phyloP scores from a whole-genome alignment of 1,140 invertebrate species.

The Neotoxoptera formosana region DNA sequence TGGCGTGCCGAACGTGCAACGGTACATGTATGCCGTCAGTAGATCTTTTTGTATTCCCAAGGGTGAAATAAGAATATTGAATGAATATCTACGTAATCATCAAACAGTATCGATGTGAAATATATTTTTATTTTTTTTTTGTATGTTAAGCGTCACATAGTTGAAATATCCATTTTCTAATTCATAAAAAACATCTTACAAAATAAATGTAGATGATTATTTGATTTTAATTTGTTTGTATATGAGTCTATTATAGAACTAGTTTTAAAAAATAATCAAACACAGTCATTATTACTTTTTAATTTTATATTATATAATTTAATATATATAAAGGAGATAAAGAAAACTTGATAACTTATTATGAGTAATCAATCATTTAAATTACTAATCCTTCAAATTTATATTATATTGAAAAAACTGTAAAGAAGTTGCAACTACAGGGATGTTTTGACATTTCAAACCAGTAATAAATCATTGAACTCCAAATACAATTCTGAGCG shows the following conservation, averaged over 20 bases:
- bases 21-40: background rate
- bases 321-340: background rate
- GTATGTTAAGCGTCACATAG: background rate
- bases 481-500: background rate
- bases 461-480: background rate
- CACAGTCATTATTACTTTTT: background rate
- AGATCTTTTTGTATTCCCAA: constrained; percentile 17
- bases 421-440: background rate
- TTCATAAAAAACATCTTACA: background rate
- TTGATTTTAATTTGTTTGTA: background rate
- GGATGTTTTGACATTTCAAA: background rate
- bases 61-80: background rate
- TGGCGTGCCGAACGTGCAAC: constrained; percentile 1
- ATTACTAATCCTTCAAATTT: background rate
- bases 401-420: background rate
- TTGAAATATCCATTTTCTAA: background rate
- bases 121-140: background rate
- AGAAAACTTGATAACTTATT: background rate
- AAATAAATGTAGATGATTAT: background rate
- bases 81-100: background rate
- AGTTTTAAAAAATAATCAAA: background rate
- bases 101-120: background rate
- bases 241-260: background rate
- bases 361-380: constrained; percentile 13
- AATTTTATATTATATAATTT: background rate